Evolutionary conservation across 1,140 invertebrate genomes (phyloP), one percentile per base, ranked within the genome.

Genomic region (Saccostrea echinata): DNA sequence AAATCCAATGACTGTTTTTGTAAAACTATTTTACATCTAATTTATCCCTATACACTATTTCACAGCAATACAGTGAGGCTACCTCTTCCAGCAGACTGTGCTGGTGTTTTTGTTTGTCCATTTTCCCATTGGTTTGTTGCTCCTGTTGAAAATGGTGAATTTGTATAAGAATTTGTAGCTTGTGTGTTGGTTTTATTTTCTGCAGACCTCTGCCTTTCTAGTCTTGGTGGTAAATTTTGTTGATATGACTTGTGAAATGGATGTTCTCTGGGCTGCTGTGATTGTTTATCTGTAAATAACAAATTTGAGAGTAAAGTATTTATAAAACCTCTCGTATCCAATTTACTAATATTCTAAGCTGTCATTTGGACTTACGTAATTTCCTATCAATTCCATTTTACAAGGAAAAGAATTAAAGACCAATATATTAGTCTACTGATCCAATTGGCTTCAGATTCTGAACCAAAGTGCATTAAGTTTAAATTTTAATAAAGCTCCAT

Each of bases 41-140:
- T 43, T 43, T 2, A 43, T 43, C 43, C 9, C 6, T 43, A 43
- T 43, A 8, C 0, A 43, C 43, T 43, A 43, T 43, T 43, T 43
- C 43, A 43, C 43, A 43, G 9, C 43, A 43, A 4, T 43, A 43
- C 6, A 43, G 6, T 43, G 43, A 43, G 43, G 43, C 11, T 76
- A 76, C 68, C 68, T 76, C 68, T 27, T 76, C 68, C 68, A 30
- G 27, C 68, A 76, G 24, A 33, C 24, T 76, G 68, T 12, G 68
- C 13, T 30, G 24, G 55, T 61, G 55, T 4, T 6, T 21, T 61
- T 16, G 24, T 27, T 30, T 76, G 68, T 16, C 4, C 27, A 76
- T 76, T 76, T 27, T 30, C 27, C 27, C 24, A 30, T 3, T 76
- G 24, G 12, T 76, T 33, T 76, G 27, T 30, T 6, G n/a, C 6